phyloP scores from a whole-genome alignment of 2,797 vertebrate species.

The Hemibagrus guttatus region DNA sequence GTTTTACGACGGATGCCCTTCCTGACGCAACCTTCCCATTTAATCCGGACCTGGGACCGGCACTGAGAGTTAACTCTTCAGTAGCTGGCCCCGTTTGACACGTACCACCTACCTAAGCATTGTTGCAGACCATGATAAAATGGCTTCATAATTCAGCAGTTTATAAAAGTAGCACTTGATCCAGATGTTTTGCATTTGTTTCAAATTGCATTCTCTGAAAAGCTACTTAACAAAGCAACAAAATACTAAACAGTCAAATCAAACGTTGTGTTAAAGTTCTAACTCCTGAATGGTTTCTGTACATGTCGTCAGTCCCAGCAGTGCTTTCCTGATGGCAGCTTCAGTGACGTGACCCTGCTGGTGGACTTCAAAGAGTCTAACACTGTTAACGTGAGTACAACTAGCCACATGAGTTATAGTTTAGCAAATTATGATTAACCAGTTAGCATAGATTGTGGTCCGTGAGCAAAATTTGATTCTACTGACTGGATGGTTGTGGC shows the following conservation, averaged over 20 bases:
- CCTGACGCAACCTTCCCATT: too few relatives aligned
- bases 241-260: neutral
- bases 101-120: too few relatives aligned
- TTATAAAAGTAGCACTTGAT: too few relatives aligned
- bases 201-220: too few relatives aligned
- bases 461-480: neutral
- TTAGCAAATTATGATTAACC: neutral
- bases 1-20: too few relatives aligned
- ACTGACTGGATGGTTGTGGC: neutral
- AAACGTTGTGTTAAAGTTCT: neutral
- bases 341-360: conserved; percentile 64
- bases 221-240: neutral
- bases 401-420: neutral
- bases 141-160: too few relatives aligned
- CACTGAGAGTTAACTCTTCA: too few relatives aligned
- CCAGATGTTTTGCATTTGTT: too few relatives aligned
- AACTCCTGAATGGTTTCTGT: neutral
- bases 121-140: too few relatives aligned
- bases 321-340: conserved; percentile 73
- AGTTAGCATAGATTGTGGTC: neutral
- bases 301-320: conserved; percentile 68
- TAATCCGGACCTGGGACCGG: too few relatives aligned
- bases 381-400: conserved; percentile 57
- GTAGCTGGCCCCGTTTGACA: too few relatives aligned
- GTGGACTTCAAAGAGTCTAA: conserved; percentile 55